A percentile compares a stretch with the other conserved stretches of the same genome.
Conservation (phyloP, 2,888 invertebrate species). For the Orchestes rusci region DNA sequence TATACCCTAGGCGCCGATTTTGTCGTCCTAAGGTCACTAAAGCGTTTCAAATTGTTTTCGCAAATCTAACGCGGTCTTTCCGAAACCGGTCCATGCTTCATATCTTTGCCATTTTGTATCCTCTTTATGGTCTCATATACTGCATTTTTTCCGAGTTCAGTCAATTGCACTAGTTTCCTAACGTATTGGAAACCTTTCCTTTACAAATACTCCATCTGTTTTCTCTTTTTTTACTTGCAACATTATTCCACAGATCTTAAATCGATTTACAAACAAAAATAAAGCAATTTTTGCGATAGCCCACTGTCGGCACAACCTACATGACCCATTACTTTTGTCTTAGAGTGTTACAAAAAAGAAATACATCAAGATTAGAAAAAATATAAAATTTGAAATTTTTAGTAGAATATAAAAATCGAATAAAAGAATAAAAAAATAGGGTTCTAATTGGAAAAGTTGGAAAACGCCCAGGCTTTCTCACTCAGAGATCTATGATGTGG, state of each 20-base stretch:
- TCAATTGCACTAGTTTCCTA: conserved; percentile 7
- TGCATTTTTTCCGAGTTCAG: conserved; percentile 4
- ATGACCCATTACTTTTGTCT: conserved; percentile 7
- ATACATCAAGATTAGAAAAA: conserved; percentile 2
- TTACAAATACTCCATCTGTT: conserved; percentile 8
- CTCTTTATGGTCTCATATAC: conserved; percentile 7
- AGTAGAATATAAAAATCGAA: no score
- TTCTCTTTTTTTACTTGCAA: conserved; percentile 10
- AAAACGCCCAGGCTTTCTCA: no score
- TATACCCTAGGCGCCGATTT: conserved; percentile 6
- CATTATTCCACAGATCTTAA: conserved; percentile 7
- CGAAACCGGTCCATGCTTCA: conserved; percentile 6
- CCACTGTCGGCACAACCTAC: conserved; percentile 5
- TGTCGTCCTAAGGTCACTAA: conserved; percentile 7
- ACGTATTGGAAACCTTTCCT: conserved; percentile 5
- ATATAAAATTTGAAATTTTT: conserved; percentile 6
- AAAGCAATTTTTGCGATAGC: conserved; percentile 6
- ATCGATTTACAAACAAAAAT: conserved; percentile 9
- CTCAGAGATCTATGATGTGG: no score
- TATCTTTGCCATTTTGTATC: conserved; percentile 12
- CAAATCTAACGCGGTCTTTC: conserved; percentile 2
- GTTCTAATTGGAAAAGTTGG: no score
- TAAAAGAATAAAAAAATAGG: no score
- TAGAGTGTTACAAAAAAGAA: conserved; percentile 5
- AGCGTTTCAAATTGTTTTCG: conserved; percentile 7